phyloP scores from a whole-genome alignment of 2,888 invertebrate genomes.

The Neria commutata region DNA sequence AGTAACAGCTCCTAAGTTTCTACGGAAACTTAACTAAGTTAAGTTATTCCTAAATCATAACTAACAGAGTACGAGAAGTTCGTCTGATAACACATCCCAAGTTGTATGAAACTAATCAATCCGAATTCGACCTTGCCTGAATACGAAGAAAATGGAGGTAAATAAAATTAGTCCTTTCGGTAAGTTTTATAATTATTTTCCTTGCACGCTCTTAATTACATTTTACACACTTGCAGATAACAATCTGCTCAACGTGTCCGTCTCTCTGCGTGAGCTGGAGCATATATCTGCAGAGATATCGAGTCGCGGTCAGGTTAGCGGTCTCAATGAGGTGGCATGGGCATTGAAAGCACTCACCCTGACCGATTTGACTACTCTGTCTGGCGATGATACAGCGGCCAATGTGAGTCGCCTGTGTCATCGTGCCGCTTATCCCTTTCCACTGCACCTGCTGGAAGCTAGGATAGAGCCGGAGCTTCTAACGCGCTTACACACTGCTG shows the following conservation, averaged over 20 bases:
- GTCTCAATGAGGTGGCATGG: conserved; percentile 72
- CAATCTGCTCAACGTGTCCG: conserved; percentile 55
- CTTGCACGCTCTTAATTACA: too few relatives aligned
- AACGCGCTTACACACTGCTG: conserved; percentile 72
- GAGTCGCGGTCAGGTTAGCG: conserved; percentile 42
- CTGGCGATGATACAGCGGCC: conserved; percentile 78
- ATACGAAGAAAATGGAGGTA: too few relatives aligned
- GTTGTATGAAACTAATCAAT: too few relatives aligned
- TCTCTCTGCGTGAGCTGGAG: conserved; percentile 68
- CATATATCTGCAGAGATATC: conserved; percentile 64
- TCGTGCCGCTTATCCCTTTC: conserved; percentile 67
- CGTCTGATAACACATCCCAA: too few relatives aligned
- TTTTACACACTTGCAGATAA: conserved; percentile 34
- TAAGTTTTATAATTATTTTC: too few relatives aligned
- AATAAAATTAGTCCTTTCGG: too few relatives aligned
- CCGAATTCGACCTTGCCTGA: too few relatives aligned
- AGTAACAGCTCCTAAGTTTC: too few relatives aligned
- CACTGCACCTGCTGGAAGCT: conserved; percentile 40
- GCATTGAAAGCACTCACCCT: conserved; percentile 80
- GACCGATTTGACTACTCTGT: conserved; percentile 92
- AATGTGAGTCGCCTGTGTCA: conserved; percentile 82
- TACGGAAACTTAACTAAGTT: too few relatives aligned
- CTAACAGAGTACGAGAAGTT: too few relatives aligned
- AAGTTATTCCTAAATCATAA: too few relatives aligned
- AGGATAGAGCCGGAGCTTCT: conserved; percentile 40